A percentile compares a stretch with the other conserved stretches of the same genome.
These are phyloP conservation scores for Cotesia chilonis DNA, from an alignment of 1,140 invertebrate species.

Conservation along the genomic window DNA sequence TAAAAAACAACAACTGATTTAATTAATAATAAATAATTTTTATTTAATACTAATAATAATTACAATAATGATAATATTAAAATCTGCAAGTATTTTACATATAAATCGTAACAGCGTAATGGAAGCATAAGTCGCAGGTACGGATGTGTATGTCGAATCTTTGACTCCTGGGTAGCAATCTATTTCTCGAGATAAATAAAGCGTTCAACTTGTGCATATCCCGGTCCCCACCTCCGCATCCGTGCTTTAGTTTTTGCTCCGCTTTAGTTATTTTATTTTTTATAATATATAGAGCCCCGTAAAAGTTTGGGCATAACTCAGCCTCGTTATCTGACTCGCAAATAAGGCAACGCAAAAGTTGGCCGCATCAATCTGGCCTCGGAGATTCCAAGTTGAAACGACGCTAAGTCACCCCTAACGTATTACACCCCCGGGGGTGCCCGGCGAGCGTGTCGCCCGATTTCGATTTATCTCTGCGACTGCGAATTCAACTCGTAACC, in stretches of 20 bases:
- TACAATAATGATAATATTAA: no score
- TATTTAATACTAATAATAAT: background rate
- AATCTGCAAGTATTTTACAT: slow-evolving; percentile 14
- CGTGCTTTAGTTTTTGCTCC: background rate
- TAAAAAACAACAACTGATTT: background rate
- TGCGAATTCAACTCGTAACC: slow-evolving; percentile 43
- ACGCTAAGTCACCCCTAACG: slow-evolving; percentile 65
- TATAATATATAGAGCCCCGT: slow-evolving; percentile 14
- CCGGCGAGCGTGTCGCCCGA: slow-evolving; percentile 40
- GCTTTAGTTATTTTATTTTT: no score
- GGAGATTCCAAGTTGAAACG: slow-evolving; percentile 67
- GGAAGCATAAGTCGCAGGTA: slow-evolving; percentile 35
- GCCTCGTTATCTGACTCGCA: slow-evolving; percentile 68
- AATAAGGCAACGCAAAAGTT: slow-evolving; percentile 67
- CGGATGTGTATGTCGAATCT: slow-evolving; percentile 19
- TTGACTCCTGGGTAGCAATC: slow-evolving; percentile 21
- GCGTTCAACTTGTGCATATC: slow-evolving; percentile 23
- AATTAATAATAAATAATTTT: slow-evolving; percentile 1
- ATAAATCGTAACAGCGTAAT: slow-evolving; percentile 17
- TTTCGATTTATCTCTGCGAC: slow-evolving; percentile 57
- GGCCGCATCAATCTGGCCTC: slow-evolving; percentile 66
- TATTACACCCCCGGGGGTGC: slow-evolving; percentile 61
- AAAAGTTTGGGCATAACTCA: slow-evolving; percentile 66
- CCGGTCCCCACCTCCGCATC: background rate
- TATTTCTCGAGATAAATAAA: slow-evolving; percentile 37